Conservation (phyloP, 37 sponge, comb jelly and placozoan genomes). For the Axinella damicornis region DNA sequence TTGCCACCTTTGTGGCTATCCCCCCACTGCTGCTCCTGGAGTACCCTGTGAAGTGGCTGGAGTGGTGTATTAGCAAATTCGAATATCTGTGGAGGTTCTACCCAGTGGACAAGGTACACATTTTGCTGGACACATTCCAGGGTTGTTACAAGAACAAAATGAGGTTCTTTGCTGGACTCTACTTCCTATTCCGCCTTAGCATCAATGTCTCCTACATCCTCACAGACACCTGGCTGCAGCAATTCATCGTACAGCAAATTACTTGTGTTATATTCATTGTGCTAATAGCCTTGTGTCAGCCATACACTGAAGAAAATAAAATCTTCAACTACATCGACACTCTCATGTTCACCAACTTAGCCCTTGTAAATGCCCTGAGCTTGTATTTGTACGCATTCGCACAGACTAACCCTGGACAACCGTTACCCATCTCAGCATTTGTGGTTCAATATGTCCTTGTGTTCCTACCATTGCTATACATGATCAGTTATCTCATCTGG, state of each 20-base stretch:
- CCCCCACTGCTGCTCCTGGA: conserved; percentile 57
- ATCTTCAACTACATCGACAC: conserved; percentile 51
- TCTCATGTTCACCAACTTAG: conserved; percentile 54
- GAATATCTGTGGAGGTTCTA: too few species aligned
- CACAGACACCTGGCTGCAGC: too few species aligned
- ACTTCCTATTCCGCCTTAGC: conserved; percentile 48
- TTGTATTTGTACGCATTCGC: conserved; percentile 26
- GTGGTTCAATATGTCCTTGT: conserved; percentile 32
- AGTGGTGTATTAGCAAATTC: too few species aligned
- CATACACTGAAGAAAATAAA: conserved; percentile 40
- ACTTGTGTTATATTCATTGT: neutral
- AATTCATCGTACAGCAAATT: conserved; percentile 29
- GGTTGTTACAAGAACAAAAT: too few species aligned
- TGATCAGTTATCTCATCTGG: conserved; percentile 34
- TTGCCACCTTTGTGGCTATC: conserved; percentile 20
- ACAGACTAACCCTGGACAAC: neutral
- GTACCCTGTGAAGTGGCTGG: too few species aligned
- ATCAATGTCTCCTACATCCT: conserved; percentile 17
- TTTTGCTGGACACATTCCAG: too few species aligned
- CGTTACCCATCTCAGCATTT: neutral
- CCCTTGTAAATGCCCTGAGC: conserved; percentile 40
- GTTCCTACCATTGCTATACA: conserved; percentile 40
- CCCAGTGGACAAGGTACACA: too few species aligned
- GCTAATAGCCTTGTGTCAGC: conserved; percentile 30
- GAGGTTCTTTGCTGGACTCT: too few species aligned